phyloP scores from a whole-genome alignment of 2,113 vertebrate species.

The Chrysochloris asiatica region DNA sequence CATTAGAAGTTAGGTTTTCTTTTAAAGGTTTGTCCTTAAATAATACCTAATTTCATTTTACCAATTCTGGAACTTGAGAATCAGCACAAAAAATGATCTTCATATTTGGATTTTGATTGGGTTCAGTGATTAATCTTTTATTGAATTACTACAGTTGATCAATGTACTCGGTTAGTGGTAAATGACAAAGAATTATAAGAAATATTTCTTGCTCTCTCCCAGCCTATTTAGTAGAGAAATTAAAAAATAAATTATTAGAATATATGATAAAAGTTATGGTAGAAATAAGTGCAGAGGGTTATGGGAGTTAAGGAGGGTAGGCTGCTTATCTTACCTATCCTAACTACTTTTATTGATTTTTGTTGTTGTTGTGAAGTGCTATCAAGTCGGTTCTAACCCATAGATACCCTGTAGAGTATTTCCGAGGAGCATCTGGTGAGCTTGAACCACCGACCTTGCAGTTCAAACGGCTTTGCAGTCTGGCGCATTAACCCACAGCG shows the following conservation, averaged over 20 bases:
- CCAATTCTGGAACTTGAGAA: constrained; percentile 46
- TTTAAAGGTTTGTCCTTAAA: constrained; percentile 42
- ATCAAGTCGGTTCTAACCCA: too few species aligned
- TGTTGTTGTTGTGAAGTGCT: too few species aligned
- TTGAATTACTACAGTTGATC: constrained; percentile 8
- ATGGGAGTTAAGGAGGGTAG: constrained; percentile 21
- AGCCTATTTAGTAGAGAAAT: constrained; percentile 35
- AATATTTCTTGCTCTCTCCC: constrained; percentile 10
- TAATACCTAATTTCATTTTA: neutral
- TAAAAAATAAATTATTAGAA: constrained; percentile 14
- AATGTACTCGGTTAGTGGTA: constrained; percentile 41
- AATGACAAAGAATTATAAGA: neutral
- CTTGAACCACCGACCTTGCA: too few species aligned
- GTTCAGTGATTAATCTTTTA: neutral
- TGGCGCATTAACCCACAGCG: too few species aligned
- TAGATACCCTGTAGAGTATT: too few species aligned
- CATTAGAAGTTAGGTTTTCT: constrained; percentile 33
- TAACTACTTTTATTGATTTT: too few species aligned
- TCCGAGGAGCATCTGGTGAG: too few species aligned
- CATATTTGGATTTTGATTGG: constrained; percentile 14
- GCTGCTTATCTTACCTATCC: neutral
- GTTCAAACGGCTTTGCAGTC: too few species aligned
- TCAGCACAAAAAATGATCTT: constrained; percentile 42
- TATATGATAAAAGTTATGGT: neutral
- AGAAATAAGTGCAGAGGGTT: constrained; percentile 42